Evolutionary conservation across 2,888 invertebrate species (phyloP).

Genomic region (Stenoptilia bipunctidactyla): DNA sequence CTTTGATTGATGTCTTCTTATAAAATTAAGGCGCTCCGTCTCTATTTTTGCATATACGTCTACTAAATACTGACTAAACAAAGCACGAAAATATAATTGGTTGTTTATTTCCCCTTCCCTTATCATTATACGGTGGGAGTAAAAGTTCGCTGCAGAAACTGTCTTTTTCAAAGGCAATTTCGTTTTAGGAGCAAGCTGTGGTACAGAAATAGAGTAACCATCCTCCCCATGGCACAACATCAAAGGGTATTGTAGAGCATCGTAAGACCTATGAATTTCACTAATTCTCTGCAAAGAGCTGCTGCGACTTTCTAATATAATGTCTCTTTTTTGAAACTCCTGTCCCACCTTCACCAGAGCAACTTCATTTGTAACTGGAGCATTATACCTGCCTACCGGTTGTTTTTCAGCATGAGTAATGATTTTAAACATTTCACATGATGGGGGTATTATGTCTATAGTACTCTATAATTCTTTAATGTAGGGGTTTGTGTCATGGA

Average conservation of each 20-base stretch:
- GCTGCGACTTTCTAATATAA: conserved; percentile 25
- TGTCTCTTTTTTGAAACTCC: conserved; percentile 20
- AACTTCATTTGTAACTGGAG: conserved; percentile 23
- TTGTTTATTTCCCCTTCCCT: conserved; percentile 14
- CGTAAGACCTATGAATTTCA: conserved; percentile 20
- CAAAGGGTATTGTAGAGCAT: conserved; percentile 19
- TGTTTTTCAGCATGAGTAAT: conserved; percentile 25
- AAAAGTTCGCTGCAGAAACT: conserved; percentile 11
- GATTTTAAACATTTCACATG: conserved; percentile 18
- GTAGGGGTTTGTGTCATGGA: conserved; percentile 4
- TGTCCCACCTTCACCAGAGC: conserved; percentile 21
- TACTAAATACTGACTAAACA: neutral
- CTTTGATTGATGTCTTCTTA: conserved; percentile 10
- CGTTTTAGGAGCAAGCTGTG: conserved; percentile 10
- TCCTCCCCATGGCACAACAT: conserved; percentile 11
- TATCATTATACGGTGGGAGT: conserved; percentile 16
- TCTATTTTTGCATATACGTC: no score
- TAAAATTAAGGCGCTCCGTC: conserved; percentile 1
- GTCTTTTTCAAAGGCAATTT: neutral
- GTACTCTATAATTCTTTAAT: conserved; percentile 18
- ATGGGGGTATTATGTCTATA: conserved; percentile 16
- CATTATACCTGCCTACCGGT: conserved; percentile 23
- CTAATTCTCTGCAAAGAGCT: conserved; percentile 17
- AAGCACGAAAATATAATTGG: neutral
- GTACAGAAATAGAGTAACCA: conserved; percentile 11